Base-by-base conservation (phyloP, 2,888 invertebrate genomes). In the Metopia argyrocephala region DNA sequence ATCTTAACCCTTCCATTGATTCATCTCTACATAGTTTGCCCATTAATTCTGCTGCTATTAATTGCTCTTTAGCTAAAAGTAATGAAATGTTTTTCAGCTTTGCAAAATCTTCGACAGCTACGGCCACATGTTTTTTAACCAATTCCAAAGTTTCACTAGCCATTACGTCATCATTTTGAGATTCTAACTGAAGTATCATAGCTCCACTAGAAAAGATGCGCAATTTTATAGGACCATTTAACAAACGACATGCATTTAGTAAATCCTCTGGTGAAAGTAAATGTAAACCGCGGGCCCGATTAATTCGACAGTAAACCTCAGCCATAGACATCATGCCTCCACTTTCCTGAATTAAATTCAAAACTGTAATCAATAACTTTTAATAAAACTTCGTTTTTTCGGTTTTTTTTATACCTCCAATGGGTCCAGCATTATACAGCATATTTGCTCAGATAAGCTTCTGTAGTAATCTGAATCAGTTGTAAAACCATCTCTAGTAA, bases 271-370 rank as follows among this genome's bases (percentile, higher is more conserved):
- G 98, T 0, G 99, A 99, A 68, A 99, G 91, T 0, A 99, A 92
- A 91, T 99, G 98, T 84, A 99, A 92, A 3, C 99, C 99, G 88
- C 99, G 93, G 0, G 99, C 98, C 89, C 99, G 93, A 91, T 99
- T 99, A 1, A 99, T 95, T 85, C 99, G 93, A 91, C 99, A 99
- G 92, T 97, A 99, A 0, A 96, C 98, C 91, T 99, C 99, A 3
- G 98, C 95, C 73, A 99, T 91, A 0, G 97, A 95, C 97, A 99
- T 98, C 93, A 98, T 97, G 9, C 99, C 99, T 31, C 98, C 98
- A 88, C 94, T 94, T 87, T 97, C 96, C 95, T 96, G 83, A 84
- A 75, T 27, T 3, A 9, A 45, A 21, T 15, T 7, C 50, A 21
- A 46, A 71, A 62, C 20, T 15, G 31, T 38, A 38, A 38, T 38